Evolutionary conservation across 2,113 vertebrate species (phyloP), one percentile per base, ranked within the genome.

Genomic region (Actenoides hombroni): DNA sequence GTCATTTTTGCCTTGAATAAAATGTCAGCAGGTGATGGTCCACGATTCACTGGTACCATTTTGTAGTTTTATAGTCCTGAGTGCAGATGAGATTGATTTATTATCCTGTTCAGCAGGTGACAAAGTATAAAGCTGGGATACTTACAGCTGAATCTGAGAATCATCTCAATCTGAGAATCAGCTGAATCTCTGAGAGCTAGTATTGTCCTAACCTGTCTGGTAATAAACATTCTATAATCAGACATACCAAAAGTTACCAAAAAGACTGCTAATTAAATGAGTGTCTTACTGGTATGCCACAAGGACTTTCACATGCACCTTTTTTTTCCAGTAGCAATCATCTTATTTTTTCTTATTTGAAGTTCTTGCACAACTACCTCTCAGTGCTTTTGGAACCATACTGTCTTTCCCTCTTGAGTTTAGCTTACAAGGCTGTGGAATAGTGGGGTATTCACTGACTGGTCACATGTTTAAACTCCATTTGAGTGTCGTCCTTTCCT

Each of bases 301-400:
- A 59, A 31, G 2, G 6, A 26, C 7, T 29, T 51, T 67, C 16
- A 40, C 11, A 21, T 10, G 16, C 7, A 11, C 4, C 13, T 48
- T 18, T 71, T 91, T 61, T 24, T 24, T 33, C 26, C 17, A 14
- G 11, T 51, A 63, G 4, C 5, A 71, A 5, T 59, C 10, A 35
- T 51, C 13, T 39, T n/a, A 39, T n/a, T 6, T 35, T 86, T 4
- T 42, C 21, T 44, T 89, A 9, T 54, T 63, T 82, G 61, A 59
- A 29, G 16, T 2, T 15, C 7, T n/a, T 2, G 0, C 12, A 17
- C 28, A 59, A 2, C 8, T 37, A 4, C 9, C 9, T 23, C 11
- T 67, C 6, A 2, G 10, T 61, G 26, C 13, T 70, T 75, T 40
- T 79, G 78, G 42, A 29, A 54, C 15, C 70, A 11, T 28, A 19